Percentiles rank a stretch among this genome's conserved stretches.
phyloP scores from a whole-genome alignment of 2,113 vertebrate species.

The Nymphicus hollandicus region DNA sequence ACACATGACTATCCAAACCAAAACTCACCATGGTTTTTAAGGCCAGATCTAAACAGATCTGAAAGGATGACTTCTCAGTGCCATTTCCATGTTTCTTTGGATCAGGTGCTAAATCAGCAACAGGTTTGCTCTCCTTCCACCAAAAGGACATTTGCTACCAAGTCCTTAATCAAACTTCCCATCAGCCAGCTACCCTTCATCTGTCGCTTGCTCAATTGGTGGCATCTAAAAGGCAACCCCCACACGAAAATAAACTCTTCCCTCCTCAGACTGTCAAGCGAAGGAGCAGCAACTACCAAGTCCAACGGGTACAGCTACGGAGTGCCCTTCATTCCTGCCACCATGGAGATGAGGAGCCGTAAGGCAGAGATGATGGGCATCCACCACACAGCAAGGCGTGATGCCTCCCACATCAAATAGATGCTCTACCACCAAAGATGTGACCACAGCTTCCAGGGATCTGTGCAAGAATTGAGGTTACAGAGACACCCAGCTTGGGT shows the following conservation, averaged over 20 bases:
- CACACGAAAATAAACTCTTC: neutral
- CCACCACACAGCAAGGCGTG: neutral
- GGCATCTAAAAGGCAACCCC: neutral
- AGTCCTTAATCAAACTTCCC: neutral
- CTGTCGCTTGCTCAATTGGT: neutral
- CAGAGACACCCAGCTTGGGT: neutral
- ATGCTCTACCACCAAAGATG: fast-evolving
- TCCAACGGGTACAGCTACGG: neutral
- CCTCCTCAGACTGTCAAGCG: neutral
- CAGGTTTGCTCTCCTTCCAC: neutral
- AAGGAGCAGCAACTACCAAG: neutral
- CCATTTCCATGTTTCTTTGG: neutral
- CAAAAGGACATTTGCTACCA: neutral
- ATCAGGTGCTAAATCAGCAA: neutral
- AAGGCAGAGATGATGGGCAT: neutral
- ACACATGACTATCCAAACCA: neutral
- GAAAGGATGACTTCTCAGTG: neutral
- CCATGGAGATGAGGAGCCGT: fast-evolving
- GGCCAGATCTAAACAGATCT: neutral
- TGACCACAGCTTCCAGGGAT: neutral
- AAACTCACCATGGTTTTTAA: neutral
- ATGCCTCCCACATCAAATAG: neutral
- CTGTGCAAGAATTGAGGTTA: fast-evolving
- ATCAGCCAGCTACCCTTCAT: neutral
- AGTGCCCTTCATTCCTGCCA: neutral